A percentile compares a stretch with the other conserved stretches of the same genome.
These are phyloP conservation scores for Steinernema carpocapsae DNA, from an alignment of 2,888 invertebrate species.

Conservation along the genomic window DNA sequence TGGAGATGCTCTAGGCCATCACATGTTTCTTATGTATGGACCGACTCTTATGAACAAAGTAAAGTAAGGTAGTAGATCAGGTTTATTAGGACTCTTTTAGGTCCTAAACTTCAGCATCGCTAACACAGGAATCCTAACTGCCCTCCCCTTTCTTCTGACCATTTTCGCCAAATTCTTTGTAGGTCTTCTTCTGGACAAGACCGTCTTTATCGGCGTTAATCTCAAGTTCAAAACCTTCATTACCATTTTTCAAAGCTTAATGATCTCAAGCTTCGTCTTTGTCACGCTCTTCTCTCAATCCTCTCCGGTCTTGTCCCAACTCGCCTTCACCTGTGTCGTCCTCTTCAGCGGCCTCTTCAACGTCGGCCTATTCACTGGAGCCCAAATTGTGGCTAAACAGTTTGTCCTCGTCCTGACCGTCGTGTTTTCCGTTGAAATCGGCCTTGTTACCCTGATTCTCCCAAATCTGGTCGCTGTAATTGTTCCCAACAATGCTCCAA, in stretches of 20 bases:
- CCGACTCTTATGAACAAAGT: slow-evolving; percentile 16
- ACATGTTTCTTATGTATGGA: neutral
- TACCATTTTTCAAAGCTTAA: neutral
- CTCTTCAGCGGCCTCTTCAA: slow-evolving; percentile 54
- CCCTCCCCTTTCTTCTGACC: neutral
- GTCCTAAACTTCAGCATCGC: neutral
- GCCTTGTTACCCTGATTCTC: slow-evolving; percentile 33
- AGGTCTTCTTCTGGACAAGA: neutral
- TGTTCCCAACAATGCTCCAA: neutral
- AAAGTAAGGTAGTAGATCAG: too few relatives aligned
- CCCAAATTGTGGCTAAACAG: slow-evolving; percentile 48
- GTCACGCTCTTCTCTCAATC: slow-evolving; percentile 38
- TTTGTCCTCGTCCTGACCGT: slow-evolving; percentile 35
- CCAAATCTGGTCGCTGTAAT: neutral
- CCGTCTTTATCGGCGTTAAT: neutral
- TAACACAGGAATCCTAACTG: neutral
- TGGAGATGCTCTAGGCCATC: neutral
- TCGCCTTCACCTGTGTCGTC: slow-evolving; percentile 55
- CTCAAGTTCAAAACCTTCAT: neutral
- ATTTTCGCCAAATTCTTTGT: neutral
- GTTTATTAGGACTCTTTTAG: neutral
- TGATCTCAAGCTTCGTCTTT: neutral
- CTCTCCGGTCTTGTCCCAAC: slow-evolving; percentile 45
- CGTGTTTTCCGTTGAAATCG: slow-evolving; percentile 33
- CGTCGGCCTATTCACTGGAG: slow-evolving; percentile 55